Conservation (phyloP, 2,797 vertebrate genomes). For the Semaprochilodus insignis region DNA sequence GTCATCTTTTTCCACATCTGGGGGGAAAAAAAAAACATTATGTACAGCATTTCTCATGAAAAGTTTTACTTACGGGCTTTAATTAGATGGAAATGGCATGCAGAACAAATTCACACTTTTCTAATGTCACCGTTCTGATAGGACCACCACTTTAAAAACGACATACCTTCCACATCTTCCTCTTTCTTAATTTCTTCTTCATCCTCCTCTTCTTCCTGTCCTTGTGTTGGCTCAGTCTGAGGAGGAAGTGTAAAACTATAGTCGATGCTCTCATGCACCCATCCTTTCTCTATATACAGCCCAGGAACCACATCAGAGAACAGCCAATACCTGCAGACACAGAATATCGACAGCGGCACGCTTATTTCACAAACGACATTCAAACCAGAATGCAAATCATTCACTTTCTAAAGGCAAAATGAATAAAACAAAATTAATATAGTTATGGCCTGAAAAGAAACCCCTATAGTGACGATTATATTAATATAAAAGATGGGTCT, state of each 20-base stretch:
- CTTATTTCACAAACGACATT: too few species aligned
- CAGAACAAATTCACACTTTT: not conserved
- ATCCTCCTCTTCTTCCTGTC: slow-evolving; percentile 64
- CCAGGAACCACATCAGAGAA: slow-evolving; percentile 97
- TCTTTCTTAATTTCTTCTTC: slow-evolving; percentile 45
- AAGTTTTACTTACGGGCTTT: too few species aligned
- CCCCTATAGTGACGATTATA: not conserved
- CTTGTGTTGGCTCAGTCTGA: slow-evolving; percentile 70
- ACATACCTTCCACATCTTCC: slow-evolving; percentile 68
- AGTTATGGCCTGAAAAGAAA: too few species aligned
- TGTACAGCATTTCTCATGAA: not conserved
- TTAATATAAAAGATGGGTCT: not conserved
- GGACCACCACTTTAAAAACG: not conserved
- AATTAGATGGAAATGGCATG: too few species aligned
- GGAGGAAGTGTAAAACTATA: slow-evolving; percentile 87
- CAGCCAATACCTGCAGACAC: slow-evolving; percentile 90
- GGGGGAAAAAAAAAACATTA: not conserved
- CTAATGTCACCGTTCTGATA: too few species aligned
- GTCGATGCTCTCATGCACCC: slow-evolving; percentile 93
- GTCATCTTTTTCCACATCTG: slow-evolving; percentile 83
- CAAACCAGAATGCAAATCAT: too few species aligned
- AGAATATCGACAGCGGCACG: not conserved
- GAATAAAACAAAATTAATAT: too few species aligned
- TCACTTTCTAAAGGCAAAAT: too few species aligned
- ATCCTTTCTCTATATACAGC: slow-evolving; percentile 96